phyloP scores from a whole-genome alignment of 1,140 invertebrate genomes.

The Notospermus geniculatus region DNA sequence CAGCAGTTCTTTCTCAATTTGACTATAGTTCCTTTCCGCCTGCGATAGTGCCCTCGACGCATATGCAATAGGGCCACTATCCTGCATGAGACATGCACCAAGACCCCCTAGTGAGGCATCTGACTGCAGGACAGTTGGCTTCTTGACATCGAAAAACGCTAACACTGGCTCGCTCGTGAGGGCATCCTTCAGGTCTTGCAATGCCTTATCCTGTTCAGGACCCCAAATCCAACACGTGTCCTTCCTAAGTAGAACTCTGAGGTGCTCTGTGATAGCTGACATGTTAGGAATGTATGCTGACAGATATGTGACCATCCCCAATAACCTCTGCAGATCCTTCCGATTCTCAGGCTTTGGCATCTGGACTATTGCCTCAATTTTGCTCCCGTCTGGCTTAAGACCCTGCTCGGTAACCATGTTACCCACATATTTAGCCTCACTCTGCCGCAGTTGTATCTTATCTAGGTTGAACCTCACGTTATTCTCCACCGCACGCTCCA shows the following conservation, averaged over 20 bases:
- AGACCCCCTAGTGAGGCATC: background rate
- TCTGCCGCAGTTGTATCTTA: conserved; percentile 5
- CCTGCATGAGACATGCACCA: conserved; percentile 29
- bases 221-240: conserved; percentile 9
- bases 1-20: background rate
- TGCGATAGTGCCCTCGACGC: background rate
- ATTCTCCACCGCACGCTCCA: conserved; percentile 21
- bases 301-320: conserved; percentile 46
- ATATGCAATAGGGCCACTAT: conserved; percentile 27
- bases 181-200: background rate
- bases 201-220: background rate
- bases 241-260: conserved; percentile 19
- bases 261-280: conserved; percentile 29
- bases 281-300: conserved; percentile 41
- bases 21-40: background rate
- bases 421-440: background rate
- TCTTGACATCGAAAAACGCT: background rate
- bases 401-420: background rate
- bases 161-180: background rate
- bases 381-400: conserved; percentile 47
- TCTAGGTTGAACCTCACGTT: conserved; percentile 39
- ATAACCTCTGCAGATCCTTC: conserved; percentile 24
- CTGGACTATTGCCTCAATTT: conserved; percentile 42
- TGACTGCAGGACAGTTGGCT: conserved; percentile 1
- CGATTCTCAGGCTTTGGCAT: conserved; percentile 25